phyloP scores from a whole-genome alignment of 2,888 invertebrate species.

The Brenthis ino region DNA sequence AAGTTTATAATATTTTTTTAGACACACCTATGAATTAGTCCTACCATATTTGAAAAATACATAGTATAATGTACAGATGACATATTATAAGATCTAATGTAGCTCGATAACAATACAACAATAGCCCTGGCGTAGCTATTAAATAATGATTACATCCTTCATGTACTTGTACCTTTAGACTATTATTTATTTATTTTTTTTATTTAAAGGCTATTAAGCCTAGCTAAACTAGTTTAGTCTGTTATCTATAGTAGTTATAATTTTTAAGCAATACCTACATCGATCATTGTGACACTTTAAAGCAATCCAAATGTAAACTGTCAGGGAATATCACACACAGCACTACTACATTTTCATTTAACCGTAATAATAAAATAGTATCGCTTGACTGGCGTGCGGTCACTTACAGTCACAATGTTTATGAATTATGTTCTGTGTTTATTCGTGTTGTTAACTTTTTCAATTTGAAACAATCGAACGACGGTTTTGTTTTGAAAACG shows the following conservation, averaged over 20 bases:
- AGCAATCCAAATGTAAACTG: constrained; percentile 46
- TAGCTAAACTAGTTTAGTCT: background rate
- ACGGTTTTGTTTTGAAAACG: constrained; percentile 76
- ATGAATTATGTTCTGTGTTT: constrained; percentile 69
- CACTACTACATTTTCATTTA: constrained; percentile 64
- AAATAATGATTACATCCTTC: constrained; percentile 68
- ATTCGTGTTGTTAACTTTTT: constrained; percentile 75
- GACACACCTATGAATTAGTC: background rate
- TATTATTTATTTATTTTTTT: background rate
- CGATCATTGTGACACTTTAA: constrained; percentile 53
- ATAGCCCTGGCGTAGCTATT: constrained; percentile 55
- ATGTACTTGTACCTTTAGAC: constrained; percentile 19
- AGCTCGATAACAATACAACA: constrained; percentile 59
- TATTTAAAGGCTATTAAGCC: background rate
- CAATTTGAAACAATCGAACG: constrained; percentile 71
- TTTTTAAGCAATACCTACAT: constrained; percentile 55
- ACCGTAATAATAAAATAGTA: constrained; percentile 47
- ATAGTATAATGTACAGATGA: constrained; percentile 9
- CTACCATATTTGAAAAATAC: constrained; percentile 16
- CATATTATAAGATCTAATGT: constrained; percentile 40
- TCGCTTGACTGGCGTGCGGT: constrained; percentile 44
- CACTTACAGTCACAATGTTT: constrained; percentile 57
- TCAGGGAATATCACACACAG: constrained; percentile 55
- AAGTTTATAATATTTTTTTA: background rate
- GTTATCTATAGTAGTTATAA: background rate